A percentile compares a stretch with the other conserved stretches of the same genome.
Evolutionary conservation across 1,140 invertebrate species (phyloP).

Genomic region (Eubasilissa regina): DNA sequence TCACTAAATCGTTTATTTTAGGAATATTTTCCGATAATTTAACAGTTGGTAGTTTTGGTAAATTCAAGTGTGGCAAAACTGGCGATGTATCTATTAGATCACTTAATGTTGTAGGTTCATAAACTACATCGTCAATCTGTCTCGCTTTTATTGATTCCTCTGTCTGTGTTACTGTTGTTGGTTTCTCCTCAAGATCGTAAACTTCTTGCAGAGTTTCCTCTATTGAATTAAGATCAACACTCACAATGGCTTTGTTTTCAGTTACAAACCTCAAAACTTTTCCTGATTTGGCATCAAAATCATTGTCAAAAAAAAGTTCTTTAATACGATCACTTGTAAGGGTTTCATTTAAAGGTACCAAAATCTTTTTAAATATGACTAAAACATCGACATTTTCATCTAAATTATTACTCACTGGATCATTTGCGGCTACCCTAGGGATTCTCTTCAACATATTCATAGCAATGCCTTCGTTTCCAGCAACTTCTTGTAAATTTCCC

Average conservation of each 20-base stretch:
- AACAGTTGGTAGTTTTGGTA: conserved; percentile 6
- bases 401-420: neutral
- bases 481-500: no score
- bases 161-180: neutral
- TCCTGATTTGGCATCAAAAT: neutral
- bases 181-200: neutral
- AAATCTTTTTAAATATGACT: neutral
- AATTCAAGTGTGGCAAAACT: conserved; percentile 4
- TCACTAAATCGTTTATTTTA: conserved; percentile 38
- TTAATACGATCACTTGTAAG: conserved; percentile 3
- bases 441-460: conserved; percentile 4
- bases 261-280: neutral
- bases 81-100: neutral
- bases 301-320: conserved; percentile 17
- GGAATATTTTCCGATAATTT: conserved; percentile 1
- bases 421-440: neutral
- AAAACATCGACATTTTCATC: conserved; percentile 12
- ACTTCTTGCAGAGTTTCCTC: neutral
- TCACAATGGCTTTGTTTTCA: neutral
- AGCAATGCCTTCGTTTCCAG: neutral
- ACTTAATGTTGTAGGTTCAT: neutral
- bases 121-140: neutral
- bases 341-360: neutral
- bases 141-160: neutral
- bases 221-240: neutral